Evolutionary conservation across 2,797 vertebrate species (phyloP).

Genomic region (Cuniculus paca): DNA sequence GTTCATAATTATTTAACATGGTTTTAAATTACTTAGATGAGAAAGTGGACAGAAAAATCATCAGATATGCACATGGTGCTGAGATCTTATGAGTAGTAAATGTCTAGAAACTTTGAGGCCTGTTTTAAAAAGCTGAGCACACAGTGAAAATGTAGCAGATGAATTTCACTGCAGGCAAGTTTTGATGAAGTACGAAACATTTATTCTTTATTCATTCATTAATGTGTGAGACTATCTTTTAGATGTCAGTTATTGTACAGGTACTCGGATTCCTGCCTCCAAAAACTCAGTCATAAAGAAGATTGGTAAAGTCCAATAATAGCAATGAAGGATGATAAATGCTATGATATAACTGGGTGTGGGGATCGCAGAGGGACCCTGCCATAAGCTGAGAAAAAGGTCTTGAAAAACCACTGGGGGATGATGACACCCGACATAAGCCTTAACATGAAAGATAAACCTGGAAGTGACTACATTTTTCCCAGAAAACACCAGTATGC

Average conservation of each 20-base stretch:
- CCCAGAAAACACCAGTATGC: background rate
- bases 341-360: background rate
- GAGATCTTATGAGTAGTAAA: background rate
- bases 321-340: too few species aligned
- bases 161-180: background rate
- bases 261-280: background rate
- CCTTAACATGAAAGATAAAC: background rate
- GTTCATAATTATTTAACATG: background rate
- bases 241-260: background rate
- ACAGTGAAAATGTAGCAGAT: background rate
- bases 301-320: background rate
- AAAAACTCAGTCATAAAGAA: background rate
- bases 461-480: background rate
- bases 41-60: background rate
- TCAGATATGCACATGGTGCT: background rate
- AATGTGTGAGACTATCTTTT: background rate
- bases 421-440: background rate
- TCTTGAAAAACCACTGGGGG: background rate
- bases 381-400: background rate
- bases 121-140: background rate
- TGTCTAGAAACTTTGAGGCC: background rate
- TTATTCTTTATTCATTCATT: background rate
- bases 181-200: background rate
- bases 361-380: background rate
- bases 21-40: slow-evolving; percentile 42